Percentiles rank a stretch among this genome's conserved stretches.
These are phyloP conservation scores for Mythimna ferrago DNA, from an alignment of 2,888 invertebrate genomes.

Conservation along the genomic window DNA sequence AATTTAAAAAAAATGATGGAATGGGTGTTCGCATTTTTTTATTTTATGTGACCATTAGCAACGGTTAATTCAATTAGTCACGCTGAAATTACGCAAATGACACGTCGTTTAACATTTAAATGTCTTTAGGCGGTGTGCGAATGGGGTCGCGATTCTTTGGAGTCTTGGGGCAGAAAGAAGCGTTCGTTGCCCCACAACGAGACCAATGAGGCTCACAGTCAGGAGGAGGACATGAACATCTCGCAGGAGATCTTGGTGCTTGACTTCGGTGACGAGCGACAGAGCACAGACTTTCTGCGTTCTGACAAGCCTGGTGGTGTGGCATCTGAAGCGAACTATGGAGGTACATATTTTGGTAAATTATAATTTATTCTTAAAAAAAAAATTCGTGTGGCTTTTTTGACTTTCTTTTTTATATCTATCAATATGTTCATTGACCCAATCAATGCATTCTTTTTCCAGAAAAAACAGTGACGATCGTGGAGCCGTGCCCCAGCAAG, in stretches of 20 bases:
- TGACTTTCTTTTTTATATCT: not conserved
- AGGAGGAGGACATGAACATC: slow-evolving; percentile 97
- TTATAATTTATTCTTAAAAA: not conserved
- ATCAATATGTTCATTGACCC: not conserved
- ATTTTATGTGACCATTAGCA: slow-evolving; percentile 53
- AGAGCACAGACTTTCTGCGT: slow-evolving; percentile 94
- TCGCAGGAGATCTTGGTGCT: slow-evolving; percentile 98
- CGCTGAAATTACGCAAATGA: slow-evolving; percentile 58
- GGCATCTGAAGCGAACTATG: slow-evolving; percentile 92
- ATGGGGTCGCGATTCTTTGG: slow-evolving; percentile 97
- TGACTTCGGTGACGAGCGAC: slow-evolving; percentile 97
- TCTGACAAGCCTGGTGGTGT: slow-evolving; percentile 93
- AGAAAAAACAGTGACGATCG: slow-evolving; percentile 97
- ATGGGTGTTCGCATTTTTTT: slow-evolving; percentile 46
- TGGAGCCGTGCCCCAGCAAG: slow-evolving; percentile 97
- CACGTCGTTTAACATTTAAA: slow-evolving; percentile 64
- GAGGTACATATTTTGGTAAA: slow-evolving; percentile 86
- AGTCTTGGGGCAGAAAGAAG: slow-evolving; percentile 97
- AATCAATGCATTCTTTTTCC: slow-evolving; percentile 72
- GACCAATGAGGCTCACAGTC: slow-evolving; percentile 91
- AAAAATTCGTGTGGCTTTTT: not conserved
- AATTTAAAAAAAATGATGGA: slow-evolving; percentile 37
- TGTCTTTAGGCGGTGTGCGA: slow-evolving; percentile 95
- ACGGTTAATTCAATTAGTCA: slow-evolving; percentile 59
- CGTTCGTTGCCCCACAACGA: slow-evolving; percentile 92